Evolutionary conservation across 2,888 invertebrate species (phyloP), one percentile per base, ranked within the genome.

Genomic region (Galerucella nymphaeae): DNA sequence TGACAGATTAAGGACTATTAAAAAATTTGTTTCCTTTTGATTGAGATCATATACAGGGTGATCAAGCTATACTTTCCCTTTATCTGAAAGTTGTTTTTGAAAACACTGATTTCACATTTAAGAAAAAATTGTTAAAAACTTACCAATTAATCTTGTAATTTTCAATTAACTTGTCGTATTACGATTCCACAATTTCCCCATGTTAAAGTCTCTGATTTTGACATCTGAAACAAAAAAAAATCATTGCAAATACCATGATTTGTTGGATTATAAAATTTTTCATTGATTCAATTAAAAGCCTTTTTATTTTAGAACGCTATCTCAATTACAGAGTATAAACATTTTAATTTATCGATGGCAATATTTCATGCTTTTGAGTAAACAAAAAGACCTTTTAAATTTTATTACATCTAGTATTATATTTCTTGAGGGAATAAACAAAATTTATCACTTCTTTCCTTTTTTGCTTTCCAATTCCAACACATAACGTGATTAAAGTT

Each of bases 401-500:
- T 62, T 68, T 42, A 55, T 62, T 62, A 55, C 53, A 16, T 16
- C n/a, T 53, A 41, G 41, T 62, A 41, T 62, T 69, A 62, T 69
- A 50, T 62, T 62, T 41, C 62, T 50, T 42, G 50, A 18, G 69
- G 55, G 69, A 69, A 62, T 41, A 59, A 59, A 63, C 55, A 62
- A 55, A 62, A 69, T 69, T 62, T 62, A 69, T 69, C 53, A 62
- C 53, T 41, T 30, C 62, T 8, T 38, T 50, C 18, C n/a, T 50
- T 59, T 63, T 69, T 42, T 63, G 16, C 53, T 10, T 11, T 62
- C 58, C 55, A 66, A 65, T 66, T 59, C 61, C 61, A 66, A 66
- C 41, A 71, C 50, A 68, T 64, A 64, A 63, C 59, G 41, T 38
- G 64, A 72, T 72, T 50, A 64, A 72, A 72, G 64, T 72, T 72